phyloP scores from a whole-genome alignment of 2,113 vertebrate species.

The Vanacampus margaritifer region DNA sequence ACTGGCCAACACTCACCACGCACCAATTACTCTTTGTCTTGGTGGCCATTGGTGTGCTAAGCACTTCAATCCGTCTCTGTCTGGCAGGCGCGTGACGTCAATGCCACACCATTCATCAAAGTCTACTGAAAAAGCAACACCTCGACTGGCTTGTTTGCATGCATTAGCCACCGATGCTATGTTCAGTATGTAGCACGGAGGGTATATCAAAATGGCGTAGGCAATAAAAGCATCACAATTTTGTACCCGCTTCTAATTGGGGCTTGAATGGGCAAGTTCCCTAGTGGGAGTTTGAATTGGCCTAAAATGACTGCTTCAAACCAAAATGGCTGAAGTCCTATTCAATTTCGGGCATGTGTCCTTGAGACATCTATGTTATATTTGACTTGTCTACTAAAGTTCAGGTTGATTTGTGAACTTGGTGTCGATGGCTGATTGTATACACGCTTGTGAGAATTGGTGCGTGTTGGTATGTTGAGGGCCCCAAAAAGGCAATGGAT shows the following conservation, averaged over 20 bases:
- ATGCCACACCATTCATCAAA: conserved; percentile 61
- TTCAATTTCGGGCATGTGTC: neutral
- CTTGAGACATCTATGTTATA: too few relatives aligned
- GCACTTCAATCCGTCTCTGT: conserved; percentile 80
- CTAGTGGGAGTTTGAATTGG: neutral
- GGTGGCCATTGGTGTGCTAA: conserved; percentile 72
- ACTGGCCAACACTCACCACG: conserved; percentile 62
- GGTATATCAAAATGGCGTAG: neutral
- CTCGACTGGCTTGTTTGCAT: conserved; percentile 35
- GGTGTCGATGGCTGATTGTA: too few relatives aligned
- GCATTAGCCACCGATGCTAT: conserved; percentile 34
- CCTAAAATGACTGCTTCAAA: neutral
- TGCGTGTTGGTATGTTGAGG: too few relatives aligned
- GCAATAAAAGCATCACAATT: neutral
- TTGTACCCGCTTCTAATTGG: neutral
- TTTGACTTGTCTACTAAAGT: too few relatives aligned
- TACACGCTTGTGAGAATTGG: too few relatives aligned
- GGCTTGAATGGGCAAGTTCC: neutral
- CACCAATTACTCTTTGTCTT: conserved; percentile 78
- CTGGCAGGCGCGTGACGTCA: conserved; percentile 65
- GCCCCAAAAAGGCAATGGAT: too few relatives aligned
- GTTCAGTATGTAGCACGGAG: conserved; percentile 12
- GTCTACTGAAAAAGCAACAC: conserved; percentile 52
- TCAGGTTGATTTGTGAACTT: too few relatives aligned
- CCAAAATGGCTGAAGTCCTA: neutral